phyloP scores from a whole-genome alignment of 2,797 vertebrate species.

The Sitta carolinensis region DNA sequence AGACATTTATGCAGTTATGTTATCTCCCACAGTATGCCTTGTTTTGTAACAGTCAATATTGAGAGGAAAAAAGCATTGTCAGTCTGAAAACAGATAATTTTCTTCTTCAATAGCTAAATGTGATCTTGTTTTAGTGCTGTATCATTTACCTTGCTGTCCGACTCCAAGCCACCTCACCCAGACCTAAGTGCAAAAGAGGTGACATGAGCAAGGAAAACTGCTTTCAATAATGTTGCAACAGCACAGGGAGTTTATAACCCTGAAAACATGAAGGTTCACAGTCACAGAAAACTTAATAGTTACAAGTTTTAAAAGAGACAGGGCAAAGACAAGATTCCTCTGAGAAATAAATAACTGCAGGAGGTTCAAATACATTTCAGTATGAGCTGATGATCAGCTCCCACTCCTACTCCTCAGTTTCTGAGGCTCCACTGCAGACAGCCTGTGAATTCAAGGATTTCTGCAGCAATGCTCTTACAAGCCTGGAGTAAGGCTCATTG shows the following conservation, averaged over 20 bases:
- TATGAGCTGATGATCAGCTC: neutral
- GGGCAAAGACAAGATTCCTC: neutral
- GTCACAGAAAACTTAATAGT: neutral
- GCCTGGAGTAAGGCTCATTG: neutral
- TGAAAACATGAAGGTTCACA: constrained; percentile 5
- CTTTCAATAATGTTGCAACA: neutral
- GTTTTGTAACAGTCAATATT: neutral
- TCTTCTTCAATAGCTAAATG: neutral
- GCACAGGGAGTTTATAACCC: constrained; percentile 18
- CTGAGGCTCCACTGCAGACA: neutral
- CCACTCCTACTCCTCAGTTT: neutral
- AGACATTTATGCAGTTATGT: neutral
- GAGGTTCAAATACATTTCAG: neutral
- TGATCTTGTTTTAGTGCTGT: neutral
- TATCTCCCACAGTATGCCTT: neutral
- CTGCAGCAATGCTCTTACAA: neutral
- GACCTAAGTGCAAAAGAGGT: neutral
- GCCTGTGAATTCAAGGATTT: neutral
- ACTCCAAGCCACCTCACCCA: neutral
- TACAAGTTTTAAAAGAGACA: neutral
- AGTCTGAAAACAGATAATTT: neutral
- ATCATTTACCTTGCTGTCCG: neutral
- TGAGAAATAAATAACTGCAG: neutral
- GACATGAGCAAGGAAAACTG: neutral
- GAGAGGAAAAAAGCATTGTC: neutral